phyloP scores from a whole-genome alignment of 1,140 invertebrate species.

The Parasteatoda tepidariorum region DNA sequence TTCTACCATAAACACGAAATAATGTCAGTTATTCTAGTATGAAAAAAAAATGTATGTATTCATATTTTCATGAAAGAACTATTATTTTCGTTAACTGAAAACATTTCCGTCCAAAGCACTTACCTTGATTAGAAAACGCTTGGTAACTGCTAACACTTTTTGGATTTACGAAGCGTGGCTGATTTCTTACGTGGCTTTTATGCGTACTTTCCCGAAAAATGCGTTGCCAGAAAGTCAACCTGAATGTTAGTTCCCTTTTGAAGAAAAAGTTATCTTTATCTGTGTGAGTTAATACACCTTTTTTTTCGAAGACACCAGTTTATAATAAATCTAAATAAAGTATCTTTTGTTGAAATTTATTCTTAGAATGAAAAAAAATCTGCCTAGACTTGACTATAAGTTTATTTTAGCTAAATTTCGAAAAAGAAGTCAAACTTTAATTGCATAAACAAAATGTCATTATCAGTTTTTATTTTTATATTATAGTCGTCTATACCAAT shows the following conservation, averaged over 20 bases:
- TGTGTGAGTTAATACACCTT: neutral
- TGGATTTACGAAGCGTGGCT: constrained; percentile 36
- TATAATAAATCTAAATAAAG: too few relatives aligned
- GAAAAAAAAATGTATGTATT: neutral
- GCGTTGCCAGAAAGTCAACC: neutral
- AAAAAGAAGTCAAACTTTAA: too few relatives aligned
- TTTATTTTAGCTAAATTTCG: too few relatives aligned
- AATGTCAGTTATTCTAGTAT: too few relatives aligned
- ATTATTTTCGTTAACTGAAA: constrained; percentile 40
- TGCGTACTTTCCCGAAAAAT: neutral
- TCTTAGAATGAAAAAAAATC: too few relatives aligned
- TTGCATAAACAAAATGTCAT: too few relatives aligned
- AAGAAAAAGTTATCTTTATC: neutral
- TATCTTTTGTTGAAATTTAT: too few relatives aligned
- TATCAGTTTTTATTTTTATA: too few relatives aligned
- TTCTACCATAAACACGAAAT: too few relatives aligned
- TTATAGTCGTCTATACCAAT: too few relatives aligned
- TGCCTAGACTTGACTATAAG: too few relatives aligned
- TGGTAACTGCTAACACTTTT: constrained; percentile 35
- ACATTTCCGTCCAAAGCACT: constrained; percentile 21
- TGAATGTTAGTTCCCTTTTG: neutral
- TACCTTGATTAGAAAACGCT: constrained; percentile 37
- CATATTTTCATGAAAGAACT: neutral
- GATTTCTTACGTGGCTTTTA: neutral
- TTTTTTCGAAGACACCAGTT: too few relatives aligned